phyloP scores from a whole-genome alignment of 2,888 invertebrate genomes.

The Eilema caniola region DNA sequence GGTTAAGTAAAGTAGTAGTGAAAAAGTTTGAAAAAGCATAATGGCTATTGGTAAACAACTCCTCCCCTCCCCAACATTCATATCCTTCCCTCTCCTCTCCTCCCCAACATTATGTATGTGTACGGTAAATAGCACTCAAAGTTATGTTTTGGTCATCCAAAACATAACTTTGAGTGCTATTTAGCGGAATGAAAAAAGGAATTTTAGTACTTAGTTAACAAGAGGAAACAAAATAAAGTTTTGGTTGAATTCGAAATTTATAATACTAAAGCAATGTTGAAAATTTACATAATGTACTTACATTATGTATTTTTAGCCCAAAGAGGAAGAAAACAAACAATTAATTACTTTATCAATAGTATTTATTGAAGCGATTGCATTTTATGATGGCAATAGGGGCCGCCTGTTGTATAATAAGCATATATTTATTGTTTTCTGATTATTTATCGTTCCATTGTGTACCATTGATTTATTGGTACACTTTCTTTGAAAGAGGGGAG shows the following conservation, averaged over 20 bases:
- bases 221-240: neutral
- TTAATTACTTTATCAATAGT: constrained; percentile 29
- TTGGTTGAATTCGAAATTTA: neutral
- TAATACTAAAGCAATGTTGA: neutral
- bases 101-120: too few relatives aligned
- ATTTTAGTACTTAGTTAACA: too few relatives aligned
- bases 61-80: too few relatives aligned
- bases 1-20: too few relatives aligned
- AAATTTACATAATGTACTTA: neutral
- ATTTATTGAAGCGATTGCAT: neutral
- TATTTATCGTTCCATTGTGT: neutral
- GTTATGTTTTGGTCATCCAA: too few relatives aligned
- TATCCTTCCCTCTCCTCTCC: too few relatives aligned
- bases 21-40: too few relatives aligned
- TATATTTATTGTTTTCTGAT: neutral
- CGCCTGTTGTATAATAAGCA: neutral
- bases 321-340: constrained; percentile 28
- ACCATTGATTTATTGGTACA: neutral
- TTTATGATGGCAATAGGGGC: neutral
- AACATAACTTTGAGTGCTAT: too few relatives aligned
- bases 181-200: too few relatives aligned
- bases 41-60: too few relatives aligned
- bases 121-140: too few relatives aligned
- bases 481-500: neutral
- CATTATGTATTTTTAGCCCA: neutral